A percentile compares a stretch with the other conserved stretches of the same genome.
Evolutionary conservation across 2,797 vertebrate species (phyloP).

Genomic region (Hyperoplus lanceolatus): DNA sequence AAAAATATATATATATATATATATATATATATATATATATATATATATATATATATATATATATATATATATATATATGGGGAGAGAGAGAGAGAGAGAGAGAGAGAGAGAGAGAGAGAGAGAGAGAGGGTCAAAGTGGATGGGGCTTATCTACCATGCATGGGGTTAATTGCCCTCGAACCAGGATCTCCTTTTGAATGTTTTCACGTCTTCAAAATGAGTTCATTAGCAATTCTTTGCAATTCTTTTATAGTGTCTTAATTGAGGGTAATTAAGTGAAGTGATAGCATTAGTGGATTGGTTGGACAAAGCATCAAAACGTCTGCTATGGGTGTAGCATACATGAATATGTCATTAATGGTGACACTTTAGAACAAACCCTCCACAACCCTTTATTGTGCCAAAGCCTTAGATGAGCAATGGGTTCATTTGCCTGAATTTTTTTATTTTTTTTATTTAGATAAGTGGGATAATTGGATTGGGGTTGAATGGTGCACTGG

Average conservation of each 20-base stretch:
- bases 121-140: conserved; percentile 29
- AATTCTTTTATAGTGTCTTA: conserved; percentile 82
- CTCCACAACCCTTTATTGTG: conserved; percentile 58
- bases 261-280: conserved; percentile 87
- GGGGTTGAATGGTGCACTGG: conserved; percentile 46
- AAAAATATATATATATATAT: too few species aligned
- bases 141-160: conserved; percentile 67
- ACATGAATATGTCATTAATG: conserved; percentile 82
- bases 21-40: too few species aligned
- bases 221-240: conserved; percentile 87
- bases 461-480: conserved; percentile 77
- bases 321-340: conserved; percentile 62
- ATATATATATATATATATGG: too few species aligned
- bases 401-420: conserved; percentile 62
- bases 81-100: too few species aligned
- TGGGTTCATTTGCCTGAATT: conserved; percentile 69
- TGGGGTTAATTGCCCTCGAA: conserved; percentile 79
- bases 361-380: conserved; percentile 75
- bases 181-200: conserved; percentile 74
- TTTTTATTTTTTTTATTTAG: conserved; percentile 61
- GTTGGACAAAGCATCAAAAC: conserved; percentile 83
- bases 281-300: conserved; percentile 81
- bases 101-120: neutral
- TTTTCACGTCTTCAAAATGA: conserved; percentile 78
- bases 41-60: too few species aligned